Base-by-base conservation (phyloP, 2,797 vertebrate genomes). In the Carduelis carduelis region DNA sequence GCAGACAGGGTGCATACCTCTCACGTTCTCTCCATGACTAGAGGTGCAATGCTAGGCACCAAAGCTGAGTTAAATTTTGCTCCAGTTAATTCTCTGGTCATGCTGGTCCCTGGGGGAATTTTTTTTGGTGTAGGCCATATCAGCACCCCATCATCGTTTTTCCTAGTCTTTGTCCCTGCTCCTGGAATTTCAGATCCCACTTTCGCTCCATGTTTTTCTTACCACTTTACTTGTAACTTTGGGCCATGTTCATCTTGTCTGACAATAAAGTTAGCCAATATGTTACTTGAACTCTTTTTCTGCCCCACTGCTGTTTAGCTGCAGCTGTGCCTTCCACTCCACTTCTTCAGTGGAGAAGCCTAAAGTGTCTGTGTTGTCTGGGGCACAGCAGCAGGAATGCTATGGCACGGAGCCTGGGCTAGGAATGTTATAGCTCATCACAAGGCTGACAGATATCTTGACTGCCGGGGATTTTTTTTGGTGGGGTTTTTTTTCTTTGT, bases 321-420 rank as follows among this genome's bases (percentile, higher is more conserved):
- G 65, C 90, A 96, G 88, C 77, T 93, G 83, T 81, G 43, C 57
- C 65, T 92, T 87, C 50, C 39, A 44, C 44, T 75, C 21, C 8
- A 8, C n/a, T 65, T 70, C 34, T 71, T 65, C 74, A 69, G 57
- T 2, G 0, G 16, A 89, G 47, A 72, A 89, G 39, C 32, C 66
- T 63, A 1, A 92, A 57, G 32, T 1, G 12, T 24, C 75, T n/a
- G 5, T 12, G 2, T 60, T 66, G 93, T 91, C 68, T 68, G 37
- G 78, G 68, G 56, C 64, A 57, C 76, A 79, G 70, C 70, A 89
- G 79, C 68, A 89, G 85, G 71, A 91, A 83, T 53, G 53, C 56
- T 64, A 30, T 74, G 79, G 84, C 91, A 95, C 56, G 14, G 14
- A 96, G 95, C 95, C 89, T 85, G 75, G 37, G 57, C 53, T 70